These are phyloP conservation scores for Lapara coniferarum DNA, from an alignment of 2,888 invertebrate species.

Conservation along the genomic window DNA sequence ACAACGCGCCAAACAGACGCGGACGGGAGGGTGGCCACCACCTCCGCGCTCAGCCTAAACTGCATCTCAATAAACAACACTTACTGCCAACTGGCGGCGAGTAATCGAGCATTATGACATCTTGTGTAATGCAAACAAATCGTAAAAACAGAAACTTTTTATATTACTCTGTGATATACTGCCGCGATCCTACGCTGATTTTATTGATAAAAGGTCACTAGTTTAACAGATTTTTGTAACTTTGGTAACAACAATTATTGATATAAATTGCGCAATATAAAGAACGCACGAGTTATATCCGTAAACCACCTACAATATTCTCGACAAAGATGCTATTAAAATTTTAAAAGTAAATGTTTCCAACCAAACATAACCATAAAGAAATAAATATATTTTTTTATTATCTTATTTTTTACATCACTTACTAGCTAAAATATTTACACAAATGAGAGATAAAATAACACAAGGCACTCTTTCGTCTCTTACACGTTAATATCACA, in stretches of 20 bases:
- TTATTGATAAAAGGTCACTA: background rate
- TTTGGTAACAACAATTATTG: background rate
- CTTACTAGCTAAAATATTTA: conserved; percentile 74
- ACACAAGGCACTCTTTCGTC: conserved; percentile 60
- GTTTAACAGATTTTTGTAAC: conserved; percentile 13
- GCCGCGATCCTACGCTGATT: background rate
- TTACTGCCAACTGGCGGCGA: conserved; percentile 1
- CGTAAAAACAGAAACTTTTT: conserved; percentile 26
- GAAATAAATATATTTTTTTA: conserved; percentile 67
- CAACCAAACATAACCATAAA: conserved; percentile 53
- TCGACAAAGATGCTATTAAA: conserved; percentile 17
- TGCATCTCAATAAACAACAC: conserved; percentile 17
- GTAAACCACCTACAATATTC: conserved; percentile 18
- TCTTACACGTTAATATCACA: conserved; percentile 81
- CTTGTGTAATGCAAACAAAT: conserved; percentile 7
- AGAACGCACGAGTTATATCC: conserved; percentile 22
- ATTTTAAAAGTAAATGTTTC: conserved; percentile 23
- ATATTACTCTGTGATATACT: background rate
- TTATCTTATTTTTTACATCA: conserved; percentile 66
- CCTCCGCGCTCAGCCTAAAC: background rate
- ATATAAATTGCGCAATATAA: background rate
- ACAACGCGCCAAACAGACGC: conserved; percentile 5
- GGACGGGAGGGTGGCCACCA: background rate
- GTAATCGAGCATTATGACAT: background rate
- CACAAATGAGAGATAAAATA: conserved; percentile 49